Evolutionary conservation across 1,140 invertebrate species (phyloP).

Genomic region (Caenorhabditis remanei): DNA sequence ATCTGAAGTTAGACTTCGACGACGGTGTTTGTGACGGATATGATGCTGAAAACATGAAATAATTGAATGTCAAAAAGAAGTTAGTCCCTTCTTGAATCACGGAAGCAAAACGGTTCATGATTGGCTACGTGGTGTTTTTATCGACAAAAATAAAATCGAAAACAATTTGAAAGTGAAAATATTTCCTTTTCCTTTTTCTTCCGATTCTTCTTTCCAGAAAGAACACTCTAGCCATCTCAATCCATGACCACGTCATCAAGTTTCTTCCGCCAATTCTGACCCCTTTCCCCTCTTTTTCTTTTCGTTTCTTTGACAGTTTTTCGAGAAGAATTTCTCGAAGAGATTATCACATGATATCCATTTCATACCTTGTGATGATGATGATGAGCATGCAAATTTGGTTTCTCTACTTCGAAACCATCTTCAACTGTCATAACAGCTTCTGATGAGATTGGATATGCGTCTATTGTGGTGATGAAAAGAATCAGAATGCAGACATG

Average conservation of each 20-base stretch:
- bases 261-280: conserved; percentile 48
- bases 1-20: conserved; percentile 59
- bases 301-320: conserved; percentile 4
- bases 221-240: conserved; percentile 30
- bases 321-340: neutral
- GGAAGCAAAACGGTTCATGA: neutral
- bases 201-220: neutral
- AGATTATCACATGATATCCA: neutral
- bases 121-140: neutral
- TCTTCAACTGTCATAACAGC: conserved; percentile 38
- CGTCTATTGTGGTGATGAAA: neutral
- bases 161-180: conserved; percentile 28
- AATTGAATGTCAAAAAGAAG: neutral
- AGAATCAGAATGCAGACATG: conserved; percentile 1
- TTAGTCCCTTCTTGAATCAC: neutral
- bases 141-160: conserved; percentile 1
- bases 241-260: conserved; percentile 36
- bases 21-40: conserved; percentile 55
- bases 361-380: conserved; percentile 35
- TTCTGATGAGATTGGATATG: conserved; percentile 32
- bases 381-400: conserved; percentile 33
- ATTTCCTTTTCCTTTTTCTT: neutral
- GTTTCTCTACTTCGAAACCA: conserved; percentile 37
- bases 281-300: conserved; percentile 1
- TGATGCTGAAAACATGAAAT: conserved; percentile 58